Evolutionary conservation across 2,888 invertebrate genomes (phyloP).

Genomic region (Macrophya annulata): DNA sequence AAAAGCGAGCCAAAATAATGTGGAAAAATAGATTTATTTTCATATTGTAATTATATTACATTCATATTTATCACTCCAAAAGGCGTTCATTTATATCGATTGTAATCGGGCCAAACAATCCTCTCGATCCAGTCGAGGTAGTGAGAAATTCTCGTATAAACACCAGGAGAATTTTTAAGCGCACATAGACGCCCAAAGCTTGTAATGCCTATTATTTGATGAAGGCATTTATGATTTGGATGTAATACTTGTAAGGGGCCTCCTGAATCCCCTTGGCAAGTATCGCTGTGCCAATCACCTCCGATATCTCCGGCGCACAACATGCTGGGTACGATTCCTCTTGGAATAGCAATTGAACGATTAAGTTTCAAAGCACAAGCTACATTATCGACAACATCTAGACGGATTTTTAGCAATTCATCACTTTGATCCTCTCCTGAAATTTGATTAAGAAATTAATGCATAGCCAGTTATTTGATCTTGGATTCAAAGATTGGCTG

Average conservation of each 20-base stretch:
- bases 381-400: constrained; percentile 76
- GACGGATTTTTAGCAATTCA: constrained; percentile 78
- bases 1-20: too few relatives aligned
- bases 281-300: constrained; percentile 74
- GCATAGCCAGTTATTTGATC: background rate
- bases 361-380: constrained; percentile 72
- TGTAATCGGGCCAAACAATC: constrained; percentile 62
- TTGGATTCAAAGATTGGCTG: too few relatives aligned
- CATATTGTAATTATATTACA: too few relatives aligned
- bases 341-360: constrained; percentile 64
- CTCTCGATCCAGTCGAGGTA: constrained; percentile 66
- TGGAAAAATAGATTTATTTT: too few relatives aligned
- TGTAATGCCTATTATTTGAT: constrained; percentile 63
- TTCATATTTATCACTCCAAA: background rate
- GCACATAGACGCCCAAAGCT: constrained; percentile 64
- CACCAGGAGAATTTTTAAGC: constrained; percentile 60
- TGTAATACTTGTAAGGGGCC: constrained; percentile 82
- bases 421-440: constrained; percentile 74
- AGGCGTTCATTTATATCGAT: background rate
- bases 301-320: constrained; percentile 79
- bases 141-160: constrained; percentile 64
- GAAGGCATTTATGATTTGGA: constrained; percentile 57
- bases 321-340: constrained; percentile 77
- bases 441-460: background rate
- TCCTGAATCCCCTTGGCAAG: constrained; percentile 87